These are phyloP conservation scores for Brachypodius melanocephalos DNA, from an alignment of 2,113 vertebrate species.

Conservation along the genomic window DNA sequence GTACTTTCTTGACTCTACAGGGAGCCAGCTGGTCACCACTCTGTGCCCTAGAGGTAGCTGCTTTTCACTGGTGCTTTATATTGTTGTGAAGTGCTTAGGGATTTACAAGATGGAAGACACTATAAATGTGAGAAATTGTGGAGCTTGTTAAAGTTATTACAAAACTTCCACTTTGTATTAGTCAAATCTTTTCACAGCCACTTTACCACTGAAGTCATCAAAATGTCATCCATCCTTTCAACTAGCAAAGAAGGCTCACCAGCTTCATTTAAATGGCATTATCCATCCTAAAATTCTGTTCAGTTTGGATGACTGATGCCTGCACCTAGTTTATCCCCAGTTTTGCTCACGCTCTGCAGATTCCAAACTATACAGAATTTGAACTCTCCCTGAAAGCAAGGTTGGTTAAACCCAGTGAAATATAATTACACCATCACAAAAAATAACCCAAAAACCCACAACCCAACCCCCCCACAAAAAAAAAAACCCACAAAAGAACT, in stretches of 20 bases:
- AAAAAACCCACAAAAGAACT: not conserved
- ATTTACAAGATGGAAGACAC: constrained; percentile 63
- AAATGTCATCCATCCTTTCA: constrained; percentile 56
- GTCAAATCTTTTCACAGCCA: constrained; percentile 45
- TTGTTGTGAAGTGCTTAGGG: constrained; percentile 52
- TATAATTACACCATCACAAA: not conserved
- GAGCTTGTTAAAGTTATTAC: constrained; percentile 49
- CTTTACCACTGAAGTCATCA: constrained; percentile 51
- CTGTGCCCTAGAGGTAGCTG: constrained; percentile 56
- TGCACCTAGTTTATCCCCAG: not conserved
- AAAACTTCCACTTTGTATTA: constrained; percentile 57
- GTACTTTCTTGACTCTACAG: not conserved
- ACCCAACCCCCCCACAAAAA: no score
- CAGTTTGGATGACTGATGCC: not conserved
- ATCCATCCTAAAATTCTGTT: not conserved
- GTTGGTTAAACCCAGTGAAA: not conserved
- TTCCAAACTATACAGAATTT: not conserved
- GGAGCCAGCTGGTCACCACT: constrained; percentile 44
- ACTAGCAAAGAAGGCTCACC: not conserved
- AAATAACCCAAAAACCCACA: not conserved
- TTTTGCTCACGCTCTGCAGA: not conserved
- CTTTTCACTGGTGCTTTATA: constrained; percentile 51
- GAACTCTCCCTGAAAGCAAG: not conserved
- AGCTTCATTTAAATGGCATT: not conserved
- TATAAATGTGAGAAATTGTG: constrained; percentile 57